These are phyloP conservation scores for Megalopta genalis DNA, from an alignment of 1,140 invertebrate genomes.

Conservation along the genomic window DNA sequence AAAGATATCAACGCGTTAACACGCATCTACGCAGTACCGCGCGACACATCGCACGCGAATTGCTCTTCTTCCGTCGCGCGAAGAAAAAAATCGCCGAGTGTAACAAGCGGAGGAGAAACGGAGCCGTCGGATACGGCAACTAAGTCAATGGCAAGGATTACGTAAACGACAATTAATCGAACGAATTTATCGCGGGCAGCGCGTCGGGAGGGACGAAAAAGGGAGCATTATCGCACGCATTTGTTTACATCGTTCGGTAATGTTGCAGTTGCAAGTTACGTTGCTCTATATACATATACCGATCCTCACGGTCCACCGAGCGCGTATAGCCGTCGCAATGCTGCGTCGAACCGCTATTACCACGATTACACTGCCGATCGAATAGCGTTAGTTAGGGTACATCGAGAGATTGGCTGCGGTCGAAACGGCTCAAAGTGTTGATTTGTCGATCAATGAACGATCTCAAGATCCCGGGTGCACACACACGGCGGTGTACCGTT, in stretches of 20 bases:
- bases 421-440: conserved; percentile 19
- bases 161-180: background rate
- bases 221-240: background rate
- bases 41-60: background rate
- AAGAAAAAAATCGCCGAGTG: background rate
- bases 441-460: conserved; percentile 36
- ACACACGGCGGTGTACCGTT: background rate
- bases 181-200: background rate
- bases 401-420: conserved; percentile 36
- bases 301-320: background rate
- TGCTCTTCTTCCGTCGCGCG: background rate
- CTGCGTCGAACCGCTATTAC: conserved; percentile 44
- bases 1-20: background rate
- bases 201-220: background rate
- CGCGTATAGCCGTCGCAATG: background rate
- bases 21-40: background rate
- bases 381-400: conserved; percentile 23
- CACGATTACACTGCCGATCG: conserved; percentile 30
- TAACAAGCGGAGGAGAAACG: background rate
- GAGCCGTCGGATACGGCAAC: background rate
- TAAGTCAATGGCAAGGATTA: background rate
- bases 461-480: conserved; percentile 11
- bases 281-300: background rate
- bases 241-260: conserved; percentile 28
- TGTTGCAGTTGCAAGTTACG: background rate